Evolutionary conservation across 2,113 vertebrate species (phyloP).

Genomic region (Microtus richardsoni): DNA sequence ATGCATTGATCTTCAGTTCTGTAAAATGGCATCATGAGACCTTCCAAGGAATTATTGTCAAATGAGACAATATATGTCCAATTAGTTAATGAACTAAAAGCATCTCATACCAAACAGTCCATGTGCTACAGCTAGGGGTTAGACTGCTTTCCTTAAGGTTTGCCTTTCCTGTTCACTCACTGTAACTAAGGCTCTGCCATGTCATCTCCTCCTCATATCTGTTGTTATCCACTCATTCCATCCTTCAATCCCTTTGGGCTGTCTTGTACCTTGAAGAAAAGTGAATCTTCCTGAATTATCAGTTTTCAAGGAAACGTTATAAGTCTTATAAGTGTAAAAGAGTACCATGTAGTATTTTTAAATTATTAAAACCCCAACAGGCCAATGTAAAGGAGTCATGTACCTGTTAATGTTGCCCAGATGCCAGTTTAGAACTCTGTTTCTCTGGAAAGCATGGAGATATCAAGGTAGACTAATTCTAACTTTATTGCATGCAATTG

Average conservation of each 20-base stretch:
- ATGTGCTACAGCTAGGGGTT: background rate
- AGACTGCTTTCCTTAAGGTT: background rate
- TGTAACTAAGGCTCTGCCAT: background rate
- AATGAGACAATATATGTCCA: background rate
- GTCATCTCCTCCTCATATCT: background rate
- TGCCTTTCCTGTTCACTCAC: background rate
- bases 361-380: background rate
- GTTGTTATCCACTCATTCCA: background rate
- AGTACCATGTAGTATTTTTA: background rate
- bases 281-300: background rate
- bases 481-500: background rate
- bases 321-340: background rate
- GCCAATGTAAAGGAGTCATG: background rate
- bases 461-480: background rate
- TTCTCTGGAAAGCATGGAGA: background rate
- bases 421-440: conserved; percentile 14
- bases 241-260: background rate
- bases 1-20: background rate
- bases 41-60: conserved; percentile 14
- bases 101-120: background rate
- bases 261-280: background rate
- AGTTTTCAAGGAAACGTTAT: conserved; percentile 16
- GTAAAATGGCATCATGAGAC: background rate
- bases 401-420: background rate
- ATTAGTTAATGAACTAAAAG: background rate